Evolutionary conservation across 2,888 invertebrate genomes (phyloP).

Genomic region (Apodemia duryi): DNA sequence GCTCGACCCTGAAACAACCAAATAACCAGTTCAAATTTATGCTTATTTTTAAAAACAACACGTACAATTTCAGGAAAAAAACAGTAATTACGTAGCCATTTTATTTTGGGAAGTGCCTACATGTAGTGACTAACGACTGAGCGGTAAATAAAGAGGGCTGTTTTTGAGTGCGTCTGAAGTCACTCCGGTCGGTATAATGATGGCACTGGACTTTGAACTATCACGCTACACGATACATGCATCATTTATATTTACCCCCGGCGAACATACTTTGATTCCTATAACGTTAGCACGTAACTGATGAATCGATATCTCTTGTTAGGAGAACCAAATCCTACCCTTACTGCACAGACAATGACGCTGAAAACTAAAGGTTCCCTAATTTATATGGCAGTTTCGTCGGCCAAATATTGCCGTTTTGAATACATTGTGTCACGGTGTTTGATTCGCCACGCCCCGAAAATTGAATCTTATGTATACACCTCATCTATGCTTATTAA

Average conservation of each 20-base stretch:
- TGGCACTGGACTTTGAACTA: constrained; percentile 72
- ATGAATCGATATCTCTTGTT: constrained; percentile 58
- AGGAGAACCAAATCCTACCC: constrained; percentile 50
- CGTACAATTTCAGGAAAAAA: constrained; percentile 15
- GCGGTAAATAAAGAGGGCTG: constrained; percentile 33
- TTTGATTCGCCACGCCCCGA: constrained; percentile 78
- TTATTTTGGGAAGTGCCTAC: constrained; percentile 8
- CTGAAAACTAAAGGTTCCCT: constrained; percentile 55
- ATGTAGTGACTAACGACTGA: constrained; percentile 23
- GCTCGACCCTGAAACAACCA: constrained; percentile 75
- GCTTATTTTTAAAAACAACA: neutral
- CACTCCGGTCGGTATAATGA: constrained; percentile 50
- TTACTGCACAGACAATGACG: constrained; percentile 54
- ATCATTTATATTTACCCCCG: constrained; percentile 78
- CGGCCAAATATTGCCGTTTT: constrained; percentile 71
- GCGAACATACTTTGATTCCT: constrained; percentile 77
- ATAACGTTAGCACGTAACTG: constrained; percentile 60
- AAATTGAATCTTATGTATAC: constrained; percentile 75
- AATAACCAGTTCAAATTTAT: constrained; percentile 26
- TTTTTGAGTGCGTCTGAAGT: constrained; percentile 49
- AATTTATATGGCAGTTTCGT: constrained; percentile 71
- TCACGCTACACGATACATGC: constrained; percentile 81
- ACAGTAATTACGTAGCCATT: constrained; percentile 26
- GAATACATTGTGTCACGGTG: constrained; percentile 77
- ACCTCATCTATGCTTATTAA: constrained; percentile 54